A percentile compares a stretch with the other conserved stretches of the same genome.
These are phyloP conservation scores for Aviceda subcristata DNA, from an alignment of 2,113 vertebrate species.

Conservation along the genomic window DNA sequence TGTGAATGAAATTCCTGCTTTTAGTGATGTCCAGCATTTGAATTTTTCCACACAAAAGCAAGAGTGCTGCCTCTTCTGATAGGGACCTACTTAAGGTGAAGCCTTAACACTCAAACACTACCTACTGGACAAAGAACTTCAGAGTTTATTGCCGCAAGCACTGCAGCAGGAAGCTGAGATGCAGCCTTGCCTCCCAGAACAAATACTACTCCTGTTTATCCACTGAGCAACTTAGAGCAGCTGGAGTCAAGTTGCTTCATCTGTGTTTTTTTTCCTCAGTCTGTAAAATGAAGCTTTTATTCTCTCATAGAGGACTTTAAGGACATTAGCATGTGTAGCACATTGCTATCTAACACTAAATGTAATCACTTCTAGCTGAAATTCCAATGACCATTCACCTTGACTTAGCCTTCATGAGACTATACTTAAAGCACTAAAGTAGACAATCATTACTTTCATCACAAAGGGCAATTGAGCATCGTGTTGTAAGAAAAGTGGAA, in stretches of 20 bases:
- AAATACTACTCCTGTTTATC: slow-evolving; percentile 7
- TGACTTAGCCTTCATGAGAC: background rate
- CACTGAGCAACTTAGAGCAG: background rate
- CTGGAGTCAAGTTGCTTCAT: slow-evolving; percentile 8
- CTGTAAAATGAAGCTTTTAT: slow-evolving; percentile 8
- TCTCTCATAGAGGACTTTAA: background rate
- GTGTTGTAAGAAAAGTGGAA: background rate
- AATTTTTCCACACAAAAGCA: background rate
- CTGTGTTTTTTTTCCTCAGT: background rate
- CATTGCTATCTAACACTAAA: background rate
- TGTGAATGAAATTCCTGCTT: background rate
- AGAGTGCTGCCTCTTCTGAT: background rate
- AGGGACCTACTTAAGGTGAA: background rate
- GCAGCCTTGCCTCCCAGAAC: background rate
- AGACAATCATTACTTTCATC: background rate
- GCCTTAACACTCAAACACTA: background rate
- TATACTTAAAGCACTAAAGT: background rate
- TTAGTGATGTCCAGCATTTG: background rate
- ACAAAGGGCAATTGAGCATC: background rate
- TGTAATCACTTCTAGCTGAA: background rate
- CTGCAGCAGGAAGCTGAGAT: background rate
- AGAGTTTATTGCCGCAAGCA: background rate
- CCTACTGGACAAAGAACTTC: background rate
- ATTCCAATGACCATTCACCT: background rate
- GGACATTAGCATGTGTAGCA: background rate